Base-by-base conservation (phyloP, 2,888 invertebrate species). In the Nemoura dubitans region DNA sequence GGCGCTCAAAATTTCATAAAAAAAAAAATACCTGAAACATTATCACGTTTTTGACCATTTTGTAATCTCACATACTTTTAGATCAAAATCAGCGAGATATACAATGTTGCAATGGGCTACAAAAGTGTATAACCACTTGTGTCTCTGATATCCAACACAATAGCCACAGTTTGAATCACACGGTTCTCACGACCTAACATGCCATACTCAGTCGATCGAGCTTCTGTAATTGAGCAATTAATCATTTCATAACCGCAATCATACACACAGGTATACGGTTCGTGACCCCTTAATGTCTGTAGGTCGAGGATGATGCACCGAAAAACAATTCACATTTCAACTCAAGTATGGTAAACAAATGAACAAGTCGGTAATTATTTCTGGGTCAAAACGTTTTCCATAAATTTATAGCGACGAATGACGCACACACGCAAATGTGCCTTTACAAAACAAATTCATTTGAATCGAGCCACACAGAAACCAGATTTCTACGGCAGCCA, bases 141-240 rank as follows among this genome's bases (percentile, higher is more conserved):
- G 21, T 59, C 59, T 59, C 59, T 59, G n/a, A n/a, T n/a, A 3
- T 59, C 6, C 59, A 7, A 21, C 2, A 59, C 59, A 59, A 59
- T 59, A n/a, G n/a, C n/a, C n/a, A n/a, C n/a, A n/a, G 59, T 21
- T 1, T 14, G 14, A 59, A 59, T 14, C 59, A 10, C 3, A 59
- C 21, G 14, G 36, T 59, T 59, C 59, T 59, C 59, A 59, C 59
- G 59, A 59, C 5, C 59, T 21, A 21, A 3, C 59, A 21, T 2
- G 59, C 21, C 14, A 59, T 36, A 10, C 21, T 7, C 59, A 3
- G 59, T 7, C 59, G 59, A 59, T 59, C 1, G 5, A 36, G 59
- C 59, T 59, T 59, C 59, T 59, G 59, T 59, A 59, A 59, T 59
- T 59, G 59, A 59, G 59, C 59, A 59, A 59, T 59, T 59, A 59